These are phyloP conservation scores for Petrocephalus microphthalmus DNA, from an alignment of 2,113 vertebrate genomes.

Conservation along the genomic window DNA sequence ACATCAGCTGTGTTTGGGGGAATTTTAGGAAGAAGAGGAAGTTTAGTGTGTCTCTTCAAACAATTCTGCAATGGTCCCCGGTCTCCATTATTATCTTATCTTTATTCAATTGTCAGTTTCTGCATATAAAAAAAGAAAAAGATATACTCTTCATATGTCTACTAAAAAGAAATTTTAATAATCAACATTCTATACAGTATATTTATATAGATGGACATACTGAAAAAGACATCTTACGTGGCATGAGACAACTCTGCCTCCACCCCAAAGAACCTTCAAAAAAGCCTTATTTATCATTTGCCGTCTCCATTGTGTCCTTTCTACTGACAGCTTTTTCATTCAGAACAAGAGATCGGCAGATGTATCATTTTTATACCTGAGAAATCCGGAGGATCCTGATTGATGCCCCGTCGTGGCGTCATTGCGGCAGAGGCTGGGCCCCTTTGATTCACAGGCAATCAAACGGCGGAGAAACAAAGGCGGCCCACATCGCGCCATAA, in stretches of 20 bases:
- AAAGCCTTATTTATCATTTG: conserved; percentile 13
- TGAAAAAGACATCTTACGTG: neutral
- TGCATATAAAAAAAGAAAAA: neutral
- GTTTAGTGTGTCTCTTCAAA: neutral
- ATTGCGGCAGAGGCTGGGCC: neutral
- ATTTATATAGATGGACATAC: neutral
- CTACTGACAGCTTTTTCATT: conserved; percentile 21
- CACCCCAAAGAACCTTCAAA: conserved; percentile 12
- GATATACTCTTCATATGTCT: neutral
- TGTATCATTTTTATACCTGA: conserved; percentile 23
- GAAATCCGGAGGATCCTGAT: conserved; percentile 20
- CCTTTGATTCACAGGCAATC: conserved; percentile 13
- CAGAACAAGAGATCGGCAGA: conserved; percentile 15
- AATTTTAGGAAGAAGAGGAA: neutral
- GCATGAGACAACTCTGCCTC: neutral
- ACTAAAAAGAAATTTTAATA: neutral
- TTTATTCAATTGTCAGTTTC: neutral
- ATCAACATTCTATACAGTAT: neutral
- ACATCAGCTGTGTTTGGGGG: neutral
- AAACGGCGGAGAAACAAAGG: neutral
- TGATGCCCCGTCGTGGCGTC: conserved; percentile 24
- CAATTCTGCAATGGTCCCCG: neutral
- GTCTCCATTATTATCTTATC: neutral
- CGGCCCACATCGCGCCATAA: conserved; percentile 6
- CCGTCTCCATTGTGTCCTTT: conserved; percentile 6